A percentile compares a stretch with the other conserved stretches of the same genome.
Conservation (phyloP, 2,113 vertebrate genomes). For the human region GRCh38 chr14:101525001-101525500, state of each 20-base stretch:
- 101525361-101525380: fast-evolving
- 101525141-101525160: no score
- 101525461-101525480: neutral
- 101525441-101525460: fast-evolving
- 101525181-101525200: neutral
- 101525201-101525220: fast-evolving
- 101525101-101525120: neutral
- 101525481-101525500: neutral
- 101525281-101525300: no score
- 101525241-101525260: no score
- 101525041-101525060: fast-evolving
- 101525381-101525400: fast-evolving
- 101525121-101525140: neutral
- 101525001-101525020: fast-evolving
- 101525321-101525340: neutral
- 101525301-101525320: fast-evolving
- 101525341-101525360: fast-evolving
- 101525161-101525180: neutral
- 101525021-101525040: fast-evolving
- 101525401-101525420: fast-evolving
- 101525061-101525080: fast-evolving
- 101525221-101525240: neutral
- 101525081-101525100: fast-evolving
- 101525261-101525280: neutral
- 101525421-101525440: neutral